Percentiles rank a stretch among this genome's conserved stretches.
Evolutionary conservation across 2,113 vertebrate genomes (phyloP).

Genomic region (Dendropsophus ebraccatus): DNA sequence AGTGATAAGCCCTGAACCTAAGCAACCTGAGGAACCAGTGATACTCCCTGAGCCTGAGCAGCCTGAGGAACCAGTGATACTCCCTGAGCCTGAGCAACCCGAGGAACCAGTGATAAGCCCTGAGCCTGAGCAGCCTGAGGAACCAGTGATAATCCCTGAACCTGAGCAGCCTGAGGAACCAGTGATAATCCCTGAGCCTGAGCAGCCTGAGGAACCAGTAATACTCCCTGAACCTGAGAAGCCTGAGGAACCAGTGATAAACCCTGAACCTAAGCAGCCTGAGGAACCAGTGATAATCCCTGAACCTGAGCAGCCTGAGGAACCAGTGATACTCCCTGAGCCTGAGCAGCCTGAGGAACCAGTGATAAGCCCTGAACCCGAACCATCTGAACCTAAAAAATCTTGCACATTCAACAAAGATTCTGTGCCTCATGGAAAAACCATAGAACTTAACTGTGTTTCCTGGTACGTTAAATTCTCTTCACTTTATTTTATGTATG

Average conservation of each 20-base stretch:
- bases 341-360: background rate
- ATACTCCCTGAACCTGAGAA: background rate
- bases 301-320: background rate
- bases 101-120: background rate
- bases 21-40: background rate
- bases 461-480: constrained; percentile 24
- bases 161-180: background rate
- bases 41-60: no score
- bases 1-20: background rate
- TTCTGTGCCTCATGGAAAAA: constrained; percentile 8
- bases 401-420: constrained; percentile 47
- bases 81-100: background rate
- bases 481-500: background rate
- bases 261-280: background rate
- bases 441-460: constrained; percentile 1
- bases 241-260: background rate
- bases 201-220: background rate
- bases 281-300: background rate
- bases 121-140: background rate
- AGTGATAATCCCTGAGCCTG: background rate
- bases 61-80: background rate
- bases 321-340: background rate
- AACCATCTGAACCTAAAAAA: no score
- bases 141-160: background rate
- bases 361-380: no score